Evolutionary conservation across 2,797 vertebrate genomes (phyloP), one percentile per base, ranked within the genome.

Genomic region (Halcyon chelicuti): DNA sequence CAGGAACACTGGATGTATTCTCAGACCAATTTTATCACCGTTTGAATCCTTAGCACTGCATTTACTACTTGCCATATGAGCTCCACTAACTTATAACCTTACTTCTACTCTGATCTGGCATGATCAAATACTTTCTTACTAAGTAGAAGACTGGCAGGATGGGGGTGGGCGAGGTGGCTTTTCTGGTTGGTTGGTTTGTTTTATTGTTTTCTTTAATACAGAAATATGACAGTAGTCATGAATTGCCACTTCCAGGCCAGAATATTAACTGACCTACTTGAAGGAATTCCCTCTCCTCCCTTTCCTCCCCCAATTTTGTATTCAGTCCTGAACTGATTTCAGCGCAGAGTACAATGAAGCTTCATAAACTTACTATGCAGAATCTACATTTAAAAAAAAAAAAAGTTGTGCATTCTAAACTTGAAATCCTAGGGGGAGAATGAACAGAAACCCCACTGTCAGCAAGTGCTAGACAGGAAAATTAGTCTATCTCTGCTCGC

Each of bases 111-210:
- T 4, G 7, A 25, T 10, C 44, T 29, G 21, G 22, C 42, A 62
- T 4, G 17, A 82, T 9, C 12, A 49, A 60, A 54, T 2, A 8
- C 17, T 44, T 80, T 33, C 20, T 49, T 31, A 44, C 8, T 15
- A 40, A 49, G 3, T 8, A 87, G 18, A 55, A 71, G 10, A 31
- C 2, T 47, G 9, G 14, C 28, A 71, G 26, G 26, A 2, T 83
- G 58, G 16, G 11, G 10, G 9, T 13, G 7, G 6, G 3, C 13
- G 5, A 4, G 13, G 5, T 21, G 15, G 0, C 17, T 9, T 12
- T 13, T 23, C 10, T 14, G 33, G 39, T 14, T 5, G 14, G 37
- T 37, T 29, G 28, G 33, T 25, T 26, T 23, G 21, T 14, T 44
- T 7, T 3, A 17, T 12, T n/a, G 7, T 11, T 21, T 52, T 31